Percentiles rank a stretch among this genome's conserved stretches.
Evolutionary conservation across 2,797 vertebrate genomes (phyloP).

Genomic region (Phoeniculus purpureus): DNA sequence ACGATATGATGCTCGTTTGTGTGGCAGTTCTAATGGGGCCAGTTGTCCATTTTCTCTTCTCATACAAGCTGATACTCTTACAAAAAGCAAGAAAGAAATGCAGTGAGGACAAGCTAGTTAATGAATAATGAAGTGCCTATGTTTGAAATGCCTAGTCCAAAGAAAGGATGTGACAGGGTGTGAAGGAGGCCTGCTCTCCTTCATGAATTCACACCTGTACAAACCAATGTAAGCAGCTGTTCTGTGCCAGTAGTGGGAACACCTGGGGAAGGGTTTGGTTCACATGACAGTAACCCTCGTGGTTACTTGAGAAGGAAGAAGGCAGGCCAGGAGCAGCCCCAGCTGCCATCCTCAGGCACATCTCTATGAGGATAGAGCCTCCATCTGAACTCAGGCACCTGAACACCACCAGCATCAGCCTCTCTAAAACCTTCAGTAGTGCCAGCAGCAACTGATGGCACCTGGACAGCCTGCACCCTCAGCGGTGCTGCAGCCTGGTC

Average conservation of each 20-base stretch:
- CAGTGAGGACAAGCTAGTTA: not conserved
- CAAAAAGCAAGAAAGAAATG: not conserved
- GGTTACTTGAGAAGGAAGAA: conserved; percentile 49
- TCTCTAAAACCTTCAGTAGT: not conserved
- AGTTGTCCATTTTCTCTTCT: not conserved
- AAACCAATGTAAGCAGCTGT: conserved; percentile 22
- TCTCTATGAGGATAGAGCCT: conserved; percentile 74
- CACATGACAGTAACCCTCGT: conserved; percentile 28
- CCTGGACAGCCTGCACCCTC: conserved; percentile 61
- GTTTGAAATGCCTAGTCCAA: not conserved
- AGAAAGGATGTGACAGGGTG: not conserved
- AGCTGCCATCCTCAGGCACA: conserved; percentile 70
- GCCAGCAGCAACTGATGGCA: not conserved
- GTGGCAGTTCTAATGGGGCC: not conserved
- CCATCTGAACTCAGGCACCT: conserved; percentile 73
- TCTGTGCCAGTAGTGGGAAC: not conserved
- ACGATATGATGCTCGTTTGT: not conserved
- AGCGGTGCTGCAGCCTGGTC: not conserved
- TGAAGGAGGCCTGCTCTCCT: not conserved
- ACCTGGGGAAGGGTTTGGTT: conserved; percentile 51
- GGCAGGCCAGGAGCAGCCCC: conserved; percentile 70
- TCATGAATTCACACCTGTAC: not conserved
- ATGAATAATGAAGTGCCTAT: not conserved
- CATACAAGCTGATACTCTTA: not conserved
- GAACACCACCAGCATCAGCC: not conserved